Conservation (phyloP, 1,140 invertebrate species). For the Drosophila auraria region DNA sequence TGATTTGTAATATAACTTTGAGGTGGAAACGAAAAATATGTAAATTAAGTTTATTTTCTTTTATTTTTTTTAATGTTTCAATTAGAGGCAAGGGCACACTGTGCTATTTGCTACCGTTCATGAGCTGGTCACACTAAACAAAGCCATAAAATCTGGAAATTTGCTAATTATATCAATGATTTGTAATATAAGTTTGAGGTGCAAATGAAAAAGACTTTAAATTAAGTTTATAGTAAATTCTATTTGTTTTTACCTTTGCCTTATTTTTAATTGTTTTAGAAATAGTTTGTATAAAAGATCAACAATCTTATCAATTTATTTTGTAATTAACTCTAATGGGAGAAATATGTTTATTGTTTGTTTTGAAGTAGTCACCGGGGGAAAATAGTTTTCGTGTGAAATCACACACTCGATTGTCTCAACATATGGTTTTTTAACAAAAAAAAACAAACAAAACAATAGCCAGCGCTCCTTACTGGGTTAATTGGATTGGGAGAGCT, state of each 20-base stretch:
- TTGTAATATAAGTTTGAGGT: not conserved
- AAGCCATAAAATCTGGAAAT: too few species aligned
- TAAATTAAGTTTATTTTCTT: too few species aligned
- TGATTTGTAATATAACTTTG: not conserved
- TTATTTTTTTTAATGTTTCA: too few species aligned
- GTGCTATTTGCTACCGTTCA: not conserved
- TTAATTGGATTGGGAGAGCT: constrained; percentile 34
- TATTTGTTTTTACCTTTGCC: not conserved
- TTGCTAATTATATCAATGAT: not conserved
- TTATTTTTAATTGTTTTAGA: not conserved
- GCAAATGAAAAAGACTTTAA: not conserved
- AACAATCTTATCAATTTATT: not conserved
- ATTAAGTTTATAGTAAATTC: not conserved
- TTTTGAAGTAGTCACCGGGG: not conserved
- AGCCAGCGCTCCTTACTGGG: constrained; percentile 9
- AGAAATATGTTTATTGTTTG: constrained; percentile 25
- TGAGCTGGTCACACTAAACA: not conserved
- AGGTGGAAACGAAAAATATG: too few species aligned
- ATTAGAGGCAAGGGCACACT: not conserved
- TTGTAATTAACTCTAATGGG: constrained; percentile 8
- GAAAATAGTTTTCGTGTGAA: constrained; percentile 31
- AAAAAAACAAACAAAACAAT: constrained; percentile 27
- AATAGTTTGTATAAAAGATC: not conserved
- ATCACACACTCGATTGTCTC: constrained; percentile 22
- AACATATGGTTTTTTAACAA: constrained; percentile 18